Percentiles rank a stretch among this genome's conserved stretches.
Conservation (phyloP, 2,888 invertebrate species). For the Phortica magna region DNA sequence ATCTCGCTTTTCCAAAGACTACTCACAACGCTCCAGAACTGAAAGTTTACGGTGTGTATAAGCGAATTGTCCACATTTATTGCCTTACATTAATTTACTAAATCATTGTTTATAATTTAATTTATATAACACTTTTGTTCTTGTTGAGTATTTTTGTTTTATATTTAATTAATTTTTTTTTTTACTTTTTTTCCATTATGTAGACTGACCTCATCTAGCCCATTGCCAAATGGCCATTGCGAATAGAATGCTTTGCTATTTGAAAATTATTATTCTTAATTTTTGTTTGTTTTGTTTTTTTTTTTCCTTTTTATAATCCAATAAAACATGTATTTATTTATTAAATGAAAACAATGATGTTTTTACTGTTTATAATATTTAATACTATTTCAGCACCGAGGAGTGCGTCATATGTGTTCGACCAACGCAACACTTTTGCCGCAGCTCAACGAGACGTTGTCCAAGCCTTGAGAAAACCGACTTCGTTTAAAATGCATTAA, state of each 20-base stretch:
- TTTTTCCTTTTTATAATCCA: slow-evolving; percentile 31
- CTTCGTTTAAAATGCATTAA: slow-evolving; percentile 62
- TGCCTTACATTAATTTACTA: neutral
- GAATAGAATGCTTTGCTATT: slow-evolving; percentile 57
- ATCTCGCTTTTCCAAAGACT: slow-evolving; percentile 88
- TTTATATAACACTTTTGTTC: slow-evolving; percentile 30
- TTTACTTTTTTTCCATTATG: slow-evolving; percentile 53
- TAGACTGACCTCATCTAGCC: slow-evolving; percentile 76
- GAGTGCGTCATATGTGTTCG: slow-evolving; percentile 74
- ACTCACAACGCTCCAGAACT: slow-evolving; percentile 89
- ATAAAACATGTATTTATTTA: slow-evolving; percentile 48
- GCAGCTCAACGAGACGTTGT: slow-evolving; percentile 59
- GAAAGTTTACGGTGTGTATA: slow-evolving; percentile 87
- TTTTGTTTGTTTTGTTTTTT: slow-evolving; percentile 15
- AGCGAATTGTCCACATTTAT: slow-evolving; percentile 36
- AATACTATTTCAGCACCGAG: slow-evolving; percentile 70
- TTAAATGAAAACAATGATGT: slow-evolving; percentile 14
- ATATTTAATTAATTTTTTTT: slow-evolving; percentile 44
- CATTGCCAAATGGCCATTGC: slow-evolving; percentile 69
- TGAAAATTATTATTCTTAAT: neutral
- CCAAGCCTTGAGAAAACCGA: slow-evolving; percentile 66
- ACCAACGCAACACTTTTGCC: slow-evolving; percentile 64
- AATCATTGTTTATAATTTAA: slow-evolving; percentile 22
- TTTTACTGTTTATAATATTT: slow-evolving; percentile 23
- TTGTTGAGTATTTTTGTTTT: slow-evolving; percentile 41